Percentiles rank a stretch among this genome's conserved stretches.
Conservation (phyloP, 2,113 vertebrate species). For the Melospiza georgiana region DNA sequence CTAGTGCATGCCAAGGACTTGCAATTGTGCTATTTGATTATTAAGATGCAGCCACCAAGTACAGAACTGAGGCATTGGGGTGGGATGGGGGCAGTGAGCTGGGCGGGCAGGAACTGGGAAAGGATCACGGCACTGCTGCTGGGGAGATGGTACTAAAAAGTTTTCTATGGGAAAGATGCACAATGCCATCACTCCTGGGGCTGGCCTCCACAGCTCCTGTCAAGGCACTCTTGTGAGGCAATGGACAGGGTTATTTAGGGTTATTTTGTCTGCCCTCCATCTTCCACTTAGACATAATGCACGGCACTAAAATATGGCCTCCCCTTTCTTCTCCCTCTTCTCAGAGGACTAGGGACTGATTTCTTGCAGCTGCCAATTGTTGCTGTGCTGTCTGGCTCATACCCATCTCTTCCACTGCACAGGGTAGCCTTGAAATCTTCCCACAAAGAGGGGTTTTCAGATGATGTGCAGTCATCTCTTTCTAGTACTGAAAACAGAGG, state of each 20-base stretch:
- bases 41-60: background rate
- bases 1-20: background rate
- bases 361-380: background rate
- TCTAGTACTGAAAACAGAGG: background rate
- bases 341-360: background rate
- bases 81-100: background rate
- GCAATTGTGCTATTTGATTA: background rate
- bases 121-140: accelerated
- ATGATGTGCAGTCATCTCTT: background rate
- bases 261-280: background rate
- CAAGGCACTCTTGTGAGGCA: background rate
- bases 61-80: accelerated
- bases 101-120: background rate
- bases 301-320: background rate
- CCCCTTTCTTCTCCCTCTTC: background rate
- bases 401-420: background rate
- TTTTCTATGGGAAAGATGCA: background rate
- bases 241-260: background rate
- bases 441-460: background rate
- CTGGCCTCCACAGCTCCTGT: background rate
- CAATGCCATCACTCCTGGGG: background rate
- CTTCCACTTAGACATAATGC: background rate
- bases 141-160: background rate
- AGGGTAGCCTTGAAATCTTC: background rate
- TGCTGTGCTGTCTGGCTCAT: background rate